Percentiles rank a stretch among this genome's conserved stretches.
phyloP scores from a whole-genome alignment of 2,113 vertebrate genomes.

The Helogale parvula region DNA sequence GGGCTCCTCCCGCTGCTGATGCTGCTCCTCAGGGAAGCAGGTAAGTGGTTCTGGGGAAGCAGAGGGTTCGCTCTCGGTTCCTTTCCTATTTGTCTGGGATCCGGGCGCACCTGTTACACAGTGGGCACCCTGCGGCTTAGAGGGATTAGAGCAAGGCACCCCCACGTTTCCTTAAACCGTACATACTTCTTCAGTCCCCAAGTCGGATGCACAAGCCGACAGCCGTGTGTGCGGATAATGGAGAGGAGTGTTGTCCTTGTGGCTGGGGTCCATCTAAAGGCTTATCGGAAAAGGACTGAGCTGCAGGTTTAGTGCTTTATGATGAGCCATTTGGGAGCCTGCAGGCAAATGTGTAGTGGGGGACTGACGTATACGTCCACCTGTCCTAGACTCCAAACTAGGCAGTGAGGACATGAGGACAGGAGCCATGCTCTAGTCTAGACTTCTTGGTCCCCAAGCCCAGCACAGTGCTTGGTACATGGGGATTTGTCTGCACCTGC shows the following conservation, averaged over 20 bases:
- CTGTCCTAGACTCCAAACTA: not conserved
- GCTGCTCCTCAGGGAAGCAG: not conserved
- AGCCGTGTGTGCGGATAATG: fast-evolving
- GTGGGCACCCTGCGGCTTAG: not conserved
- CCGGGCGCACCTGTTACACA: no score
- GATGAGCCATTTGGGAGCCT: not conserved
- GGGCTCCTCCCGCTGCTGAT: not conserved
- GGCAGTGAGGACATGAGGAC: not conserved
- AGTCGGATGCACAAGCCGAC: not conserved
- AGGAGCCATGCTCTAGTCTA: not conserved
- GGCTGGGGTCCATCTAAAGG: not conserved
- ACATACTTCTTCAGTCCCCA: not conserved
- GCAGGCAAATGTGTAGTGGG: not conserved
- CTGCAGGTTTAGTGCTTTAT: not conserved
- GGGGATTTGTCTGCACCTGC: not conserved
- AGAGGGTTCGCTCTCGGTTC: not conserved
- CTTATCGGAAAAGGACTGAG: not conserved
- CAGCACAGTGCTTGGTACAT: no score
- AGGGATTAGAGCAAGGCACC: not conserved
- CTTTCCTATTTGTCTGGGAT: not conserved
- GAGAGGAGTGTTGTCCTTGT: not conserved
- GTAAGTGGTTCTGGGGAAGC: not conserved
- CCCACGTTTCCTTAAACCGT: not conserved
- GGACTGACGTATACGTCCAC: not conserved
- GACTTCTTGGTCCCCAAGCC: not conserved